phyloP scores from a whole-genome alignment of 2,113 vertebrate species.

The Hydropotes inermis region DNA sequence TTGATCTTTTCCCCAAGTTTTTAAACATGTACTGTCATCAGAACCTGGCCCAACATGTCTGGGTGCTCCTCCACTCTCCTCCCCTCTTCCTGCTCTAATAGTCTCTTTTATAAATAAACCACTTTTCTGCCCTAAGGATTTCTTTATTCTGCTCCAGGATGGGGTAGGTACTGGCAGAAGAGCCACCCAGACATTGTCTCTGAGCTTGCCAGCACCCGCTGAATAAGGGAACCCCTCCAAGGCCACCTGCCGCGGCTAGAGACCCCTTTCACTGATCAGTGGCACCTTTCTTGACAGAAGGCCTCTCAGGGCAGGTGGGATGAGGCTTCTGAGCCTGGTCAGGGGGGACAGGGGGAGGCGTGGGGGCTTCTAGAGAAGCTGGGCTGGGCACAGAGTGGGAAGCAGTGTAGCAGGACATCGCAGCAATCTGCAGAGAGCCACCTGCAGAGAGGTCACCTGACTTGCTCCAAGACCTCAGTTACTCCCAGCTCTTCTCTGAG shows the following conservation, averaged over 20 bases:
- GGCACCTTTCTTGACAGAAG: not conserved
- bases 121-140: not conserved
- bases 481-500: not conserved
- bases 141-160: not conserved
- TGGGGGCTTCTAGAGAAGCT: not conserved
- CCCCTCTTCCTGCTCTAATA: not conserved
- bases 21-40: not conserved
- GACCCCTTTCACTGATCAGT: not conserved
- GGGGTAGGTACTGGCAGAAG: not conserved
- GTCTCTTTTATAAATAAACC: conserved; percentile 52
- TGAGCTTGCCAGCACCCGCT: not conserved
- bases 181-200: not conserved
- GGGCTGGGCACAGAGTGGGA: not conserved
- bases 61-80: not conserved
- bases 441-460: not conserved
- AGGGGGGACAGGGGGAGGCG: not conserved
- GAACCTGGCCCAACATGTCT: not conserved
- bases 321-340: not conserved
- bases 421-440: not conserved
- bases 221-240: not conserved
- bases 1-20: not conserved
- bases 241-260: not conserved
- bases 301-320: not conserved
- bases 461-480: not conserved
- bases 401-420: not conserved